phyloP scores from a whole-genome alignment of 2,113 vertebrate species.

The Pygoscelis antarcticus region DNA sequence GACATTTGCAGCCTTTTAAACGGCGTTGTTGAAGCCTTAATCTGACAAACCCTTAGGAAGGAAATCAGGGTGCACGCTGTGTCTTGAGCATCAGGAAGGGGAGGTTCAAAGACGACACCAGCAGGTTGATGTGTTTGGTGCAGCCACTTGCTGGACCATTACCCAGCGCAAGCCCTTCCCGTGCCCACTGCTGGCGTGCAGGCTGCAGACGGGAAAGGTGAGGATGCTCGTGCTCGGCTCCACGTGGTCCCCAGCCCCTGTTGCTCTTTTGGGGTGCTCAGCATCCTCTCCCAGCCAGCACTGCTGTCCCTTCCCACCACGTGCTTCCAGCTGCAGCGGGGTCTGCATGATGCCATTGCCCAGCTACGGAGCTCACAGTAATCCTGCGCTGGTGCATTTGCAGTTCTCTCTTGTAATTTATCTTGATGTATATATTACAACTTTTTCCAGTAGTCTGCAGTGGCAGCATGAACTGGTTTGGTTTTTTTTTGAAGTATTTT shows the following conservation, averaged over 20 bases:
- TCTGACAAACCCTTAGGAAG: not conserved
- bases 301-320: not conserved
- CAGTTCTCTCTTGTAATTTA: not conserved
- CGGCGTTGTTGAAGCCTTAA: not conserved
- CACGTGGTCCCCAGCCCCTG: fast-evolving
- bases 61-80: fast-evolving
- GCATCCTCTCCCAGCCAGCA: not conserved
- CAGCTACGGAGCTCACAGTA: fast-evolving
- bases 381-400: not conserved
- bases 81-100: too few relatives aligned
- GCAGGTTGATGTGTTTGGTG: not conserved
- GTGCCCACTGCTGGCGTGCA: fast-evolving
- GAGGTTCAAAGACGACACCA: not conserved
- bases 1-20: not conserved
- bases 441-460: not conserved
- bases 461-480: not conserved
- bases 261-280: not conserved
- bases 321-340: fast-evolving
- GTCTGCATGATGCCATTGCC: fast-evolving
- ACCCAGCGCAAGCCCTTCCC: not conserved
- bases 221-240: too few relatives aligned
- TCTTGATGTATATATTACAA: too few relatives aligned
- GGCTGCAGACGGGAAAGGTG: not conserved
- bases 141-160: not conserved
- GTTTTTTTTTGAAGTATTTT: not conserved